A percentile compares a stretch with the other conserved stretches of the same genome.
Conservation (phyloP, 2,888 invertebrate genomes). For the Colostygia pectinataria region DNA sequence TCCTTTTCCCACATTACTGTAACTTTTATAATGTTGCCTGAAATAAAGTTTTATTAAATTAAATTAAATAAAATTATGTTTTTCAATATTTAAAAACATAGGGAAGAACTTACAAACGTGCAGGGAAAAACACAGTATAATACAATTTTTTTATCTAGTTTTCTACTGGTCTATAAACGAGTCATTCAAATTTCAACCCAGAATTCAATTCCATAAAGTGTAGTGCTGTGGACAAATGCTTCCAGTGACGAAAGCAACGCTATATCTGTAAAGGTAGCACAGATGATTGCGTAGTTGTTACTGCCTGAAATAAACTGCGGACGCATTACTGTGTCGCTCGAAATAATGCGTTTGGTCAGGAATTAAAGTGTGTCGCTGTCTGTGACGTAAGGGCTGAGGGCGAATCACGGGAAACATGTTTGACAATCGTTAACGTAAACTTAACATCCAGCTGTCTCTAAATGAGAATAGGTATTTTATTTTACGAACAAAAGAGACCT, state of each 20-base stretch:
- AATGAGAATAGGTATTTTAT: no score
- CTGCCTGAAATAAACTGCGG: conserved; percentile 40
- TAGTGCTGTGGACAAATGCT: not conserved
- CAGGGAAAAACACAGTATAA: conserved; percentile 3
- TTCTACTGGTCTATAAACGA: conserved; percentile 13
- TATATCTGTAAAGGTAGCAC: conserved; percentile 26
- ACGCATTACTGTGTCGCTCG: conserved; percentile 41
- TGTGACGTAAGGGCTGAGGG: conserved; percentile 14
- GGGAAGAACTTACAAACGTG: not conserved
- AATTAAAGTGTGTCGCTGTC: conserved; percentile 16
- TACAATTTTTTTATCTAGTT: conserved; percentile 6
- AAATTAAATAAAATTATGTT: no score
- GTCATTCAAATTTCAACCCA: conserved; percentile 13
- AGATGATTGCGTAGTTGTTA: conserved; percentile 31
- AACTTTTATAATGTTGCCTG: no score
- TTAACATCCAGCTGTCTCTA: no score
- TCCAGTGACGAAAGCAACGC: conserved; percentile 13
- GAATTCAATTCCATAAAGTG: not conserved
- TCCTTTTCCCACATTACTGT: no score
- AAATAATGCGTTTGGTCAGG: conserved; percentile 33
- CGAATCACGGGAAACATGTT: no score
- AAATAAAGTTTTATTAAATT: no score
- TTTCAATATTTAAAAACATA: conserved; percentile 14
- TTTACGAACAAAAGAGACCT: no score
- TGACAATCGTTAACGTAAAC: no score